Evolutionary conservation across 1,140 invertebrate species (phyloP).

Genomic region (Batillaria attramentaria): DNA sequence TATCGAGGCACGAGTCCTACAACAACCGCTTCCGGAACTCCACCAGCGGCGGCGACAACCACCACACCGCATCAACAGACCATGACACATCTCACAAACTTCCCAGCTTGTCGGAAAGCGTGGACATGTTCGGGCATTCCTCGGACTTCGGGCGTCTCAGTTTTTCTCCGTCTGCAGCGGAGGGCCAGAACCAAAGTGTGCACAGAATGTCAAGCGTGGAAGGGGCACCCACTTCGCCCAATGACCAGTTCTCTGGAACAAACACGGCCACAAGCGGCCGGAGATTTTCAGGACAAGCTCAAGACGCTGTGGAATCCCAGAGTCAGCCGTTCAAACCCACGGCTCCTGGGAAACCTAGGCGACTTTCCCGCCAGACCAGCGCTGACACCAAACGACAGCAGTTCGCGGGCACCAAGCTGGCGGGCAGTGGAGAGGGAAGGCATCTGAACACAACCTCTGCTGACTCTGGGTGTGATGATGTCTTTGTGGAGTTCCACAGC

Average conservation of each 20-base stretch:
- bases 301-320: neutral
- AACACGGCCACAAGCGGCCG: neutral
- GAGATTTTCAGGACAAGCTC: neutral
- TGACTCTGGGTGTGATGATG: slow-evolving; percentile 35
- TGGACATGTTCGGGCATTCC: slow-evolving; percentile 9
- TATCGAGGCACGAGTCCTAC: slow-evolving; percentile 28
- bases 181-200: neutral
- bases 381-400: slow-evolving; percentile 5
- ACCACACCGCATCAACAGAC: neutral
- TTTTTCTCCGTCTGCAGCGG: neutral
- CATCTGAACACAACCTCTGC: neutral
- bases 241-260: neutral
- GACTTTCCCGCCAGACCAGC: slow-evolving; percentile 6
- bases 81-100: neutral
- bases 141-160: neutral
- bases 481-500: slow-evolving; percentile 31
- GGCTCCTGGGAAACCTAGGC: slow-evolving; percentile 1
- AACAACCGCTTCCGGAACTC: slow-evolving; percentile 37
- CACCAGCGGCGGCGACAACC: neutral
- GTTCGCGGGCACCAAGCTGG: neutral
- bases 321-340: slow-evolving; percentile 5
- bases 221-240: neutral
- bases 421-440: neutral
- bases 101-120: slow-evolving; percentile 6
- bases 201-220: neutral